Evolutionary conservation across 2,113 vertebrate genomes (phyloP), one percentile per base, ranked within the genome.

Genomic region (Lota lota): DNA sequence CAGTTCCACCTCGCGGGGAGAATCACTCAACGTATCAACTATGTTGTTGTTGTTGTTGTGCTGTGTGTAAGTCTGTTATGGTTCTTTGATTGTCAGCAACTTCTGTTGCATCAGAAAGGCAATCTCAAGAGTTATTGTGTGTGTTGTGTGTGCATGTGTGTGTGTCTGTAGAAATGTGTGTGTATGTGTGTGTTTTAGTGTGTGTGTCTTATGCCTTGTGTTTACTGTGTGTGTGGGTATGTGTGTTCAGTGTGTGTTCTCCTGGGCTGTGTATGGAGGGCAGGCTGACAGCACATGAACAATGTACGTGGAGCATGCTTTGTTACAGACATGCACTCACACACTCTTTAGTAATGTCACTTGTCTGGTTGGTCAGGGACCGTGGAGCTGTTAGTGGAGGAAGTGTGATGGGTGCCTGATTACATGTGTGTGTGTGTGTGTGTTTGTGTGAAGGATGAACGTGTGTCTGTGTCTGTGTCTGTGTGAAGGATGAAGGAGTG

Each of bases 351-450:
- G 67, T 50, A 77, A 88, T 83, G 80, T 66, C 64, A 51, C 80
- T 54, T 0, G 67, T 82, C 88, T 66, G 76, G 85, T 88, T 82
- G 63, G 70, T 57, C 83, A 61, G 53, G 73, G 84, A 73, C 67
- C 18, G 0, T 17, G 14, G 40, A 60, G 61, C 7, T 61, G 22
- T 58, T 59, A 40, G n/a, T 51, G n/a, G 24, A 3, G 2, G 21
- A 47, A 11, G 61, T 56, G 64, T 0, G 21, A 4, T 64, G 63
- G 36, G 36, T 40, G 36, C 11, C 24, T 24, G 24, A 24, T 24
- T 24, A 24, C 24, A 11, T 40, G 36, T 40, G 36, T 40, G 36
- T 40, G 36, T 40, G 36, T 40, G 36, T 40, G 36, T 40, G 24
- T 24, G 24, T 24, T 24, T 24, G 24, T 24, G 24, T 24, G 24